Evolutionary conservation across 2,888 invertebrate genomes (phyloP).

Genomic region (Lasioglossum lativentre): DNA sequence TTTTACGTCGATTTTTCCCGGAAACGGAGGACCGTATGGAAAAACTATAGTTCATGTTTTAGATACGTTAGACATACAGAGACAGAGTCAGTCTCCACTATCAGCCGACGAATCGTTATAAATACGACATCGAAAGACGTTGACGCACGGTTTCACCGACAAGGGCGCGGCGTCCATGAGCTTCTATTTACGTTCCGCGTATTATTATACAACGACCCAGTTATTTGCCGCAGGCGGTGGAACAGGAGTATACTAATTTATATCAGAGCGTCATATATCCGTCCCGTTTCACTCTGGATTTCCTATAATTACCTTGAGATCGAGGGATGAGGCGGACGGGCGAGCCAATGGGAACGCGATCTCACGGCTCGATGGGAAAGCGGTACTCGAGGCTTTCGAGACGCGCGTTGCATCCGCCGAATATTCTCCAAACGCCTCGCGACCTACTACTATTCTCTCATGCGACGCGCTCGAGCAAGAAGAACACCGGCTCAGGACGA

Average conservation of each 20-base stretch:
- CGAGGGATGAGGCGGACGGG: not conserved
- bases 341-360: conserved; percentile 16
- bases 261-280: conserved; percentile 31
- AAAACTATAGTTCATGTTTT: no score
- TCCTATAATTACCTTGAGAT: conserved; percentile 53
- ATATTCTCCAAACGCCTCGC: conserved; percentile 52
- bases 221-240: conserved; percentile 38
- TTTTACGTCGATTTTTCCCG: no score
- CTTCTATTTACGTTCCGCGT: conserved; percentile 32
- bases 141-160: not conserved
- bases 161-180: not conserved
- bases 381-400: conserved; percentile 32
- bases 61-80: no score
- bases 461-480: conserved; percentile 3
- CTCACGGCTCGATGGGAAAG: conserved; percentile 15
- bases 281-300: conserved; percentile 47
- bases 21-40: no score
- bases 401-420: conserved; percentile 44
- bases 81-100: not conserved
- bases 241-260: conserved; percentile 56
- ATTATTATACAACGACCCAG: conserved; percentile 49
- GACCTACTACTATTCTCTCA: conserved; percentile 33
- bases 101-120: not conserved
- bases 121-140: conserved; percentile 1
- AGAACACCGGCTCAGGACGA: conserved; percentile 18